Conservation (phyloP, 2,113 vertebrate genomes). For the Silurus meridionalis region DNA sequence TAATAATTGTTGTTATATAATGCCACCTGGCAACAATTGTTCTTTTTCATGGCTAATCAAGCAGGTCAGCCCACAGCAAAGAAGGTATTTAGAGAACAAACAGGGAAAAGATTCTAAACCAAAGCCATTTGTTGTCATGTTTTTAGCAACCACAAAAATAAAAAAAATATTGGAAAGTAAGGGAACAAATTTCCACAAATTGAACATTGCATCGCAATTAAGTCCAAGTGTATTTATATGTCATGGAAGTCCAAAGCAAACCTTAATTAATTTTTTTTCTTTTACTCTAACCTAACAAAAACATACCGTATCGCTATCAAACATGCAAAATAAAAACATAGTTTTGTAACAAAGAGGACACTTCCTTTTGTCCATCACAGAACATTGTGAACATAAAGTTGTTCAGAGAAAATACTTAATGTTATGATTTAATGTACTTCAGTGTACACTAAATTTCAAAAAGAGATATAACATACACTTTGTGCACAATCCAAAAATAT, state of each 20-base stretch:
- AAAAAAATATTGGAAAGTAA: neutral
- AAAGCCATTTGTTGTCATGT: neutral
- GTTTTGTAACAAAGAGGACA: neutral
- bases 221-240: neutral
- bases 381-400: no score
- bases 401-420: no score
- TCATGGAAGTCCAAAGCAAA: neutral
- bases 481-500: neutral
- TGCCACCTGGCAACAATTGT: neutral
- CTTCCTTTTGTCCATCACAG: no score
- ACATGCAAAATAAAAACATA: no score
- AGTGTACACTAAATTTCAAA: no score
- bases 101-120: neutral
- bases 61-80: neutral
- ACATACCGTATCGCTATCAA: neutral
- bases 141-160: neutral
- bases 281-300: neutral
- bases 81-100: neutral
- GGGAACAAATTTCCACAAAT: neutral
- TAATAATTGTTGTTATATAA: neutral
- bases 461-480: neutral
- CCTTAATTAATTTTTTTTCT: neutral
- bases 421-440: no score
- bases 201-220: neutral
- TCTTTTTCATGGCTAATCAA: neutral